Evolutionary conservation across 2,113 vertebrate genomes (phyloP).

Genomic region (Barbus barbus): DNA sequence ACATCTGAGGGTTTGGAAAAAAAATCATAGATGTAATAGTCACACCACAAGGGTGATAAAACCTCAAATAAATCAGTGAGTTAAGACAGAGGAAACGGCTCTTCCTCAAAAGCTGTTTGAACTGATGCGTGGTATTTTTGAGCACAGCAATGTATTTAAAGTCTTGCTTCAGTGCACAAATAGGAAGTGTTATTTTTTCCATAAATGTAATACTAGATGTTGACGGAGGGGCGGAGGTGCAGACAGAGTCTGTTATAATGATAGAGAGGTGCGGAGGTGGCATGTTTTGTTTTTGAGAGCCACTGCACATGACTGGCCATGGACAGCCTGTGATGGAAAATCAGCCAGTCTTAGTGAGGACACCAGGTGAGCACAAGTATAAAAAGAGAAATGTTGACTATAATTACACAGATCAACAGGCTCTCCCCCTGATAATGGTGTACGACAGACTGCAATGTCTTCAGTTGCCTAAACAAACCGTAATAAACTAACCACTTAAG

Average conservation of each 20-base stretch:
- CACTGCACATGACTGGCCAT: constrained; percentile 74
- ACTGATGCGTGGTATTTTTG: constrained; percentile 49
- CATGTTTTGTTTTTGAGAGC: constrained; percentile 61
- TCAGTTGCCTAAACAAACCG: background rate
- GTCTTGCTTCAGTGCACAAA: constrained; percentile 50
- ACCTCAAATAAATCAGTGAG: constrained; percentile 63
- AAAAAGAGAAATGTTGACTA: constrained; percentile 47
- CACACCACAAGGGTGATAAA: constrained; percentile 42
- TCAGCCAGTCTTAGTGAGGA: constrained; percentile 37
- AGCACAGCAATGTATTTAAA: constrained; percentile 48
- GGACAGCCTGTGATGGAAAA: constrained; percentile 74
- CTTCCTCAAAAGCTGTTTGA: constrained; percentile 70
- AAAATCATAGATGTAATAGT: constrained; percentile 32
- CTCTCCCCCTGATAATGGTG: background rate
- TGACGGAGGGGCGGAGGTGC: constrained; percentile 31
- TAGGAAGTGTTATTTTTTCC: constrained; percentile 60
- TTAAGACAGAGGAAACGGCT: constrained; percentile 72
- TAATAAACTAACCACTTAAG: background rate
- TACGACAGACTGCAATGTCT: background rate
- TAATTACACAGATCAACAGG: constrained; percentile 41
- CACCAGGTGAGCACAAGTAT: constrained; percentile 59
- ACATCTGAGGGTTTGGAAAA: constrained; percentile 23
- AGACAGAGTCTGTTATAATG: constrained; percentile 26
- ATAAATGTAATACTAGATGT: constrained; percentile 38
- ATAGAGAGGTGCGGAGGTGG: constrained; percentile 46